Conservation (phyloP, 2,797 vertebrate genomes). For the Anolis apletophallus region DNA sequence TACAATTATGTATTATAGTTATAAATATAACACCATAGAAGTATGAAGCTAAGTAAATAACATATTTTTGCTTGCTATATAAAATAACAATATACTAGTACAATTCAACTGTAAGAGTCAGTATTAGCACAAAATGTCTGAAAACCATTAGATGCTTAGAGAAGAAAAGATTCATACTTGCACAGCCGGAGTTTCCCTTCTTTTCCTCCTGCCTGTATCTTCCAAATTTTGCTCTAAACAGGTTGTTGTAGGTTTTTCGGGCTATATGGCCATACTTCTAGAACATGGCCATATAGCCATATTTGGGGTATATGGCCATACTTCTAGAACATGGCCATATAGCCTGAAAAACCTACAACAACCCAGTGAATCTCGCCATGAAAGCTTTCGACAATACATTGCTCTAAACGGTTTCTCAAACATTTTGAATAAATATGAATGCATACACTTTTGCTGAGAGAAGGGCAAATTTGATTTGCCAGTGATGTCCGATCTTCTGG, state of each 20-base stretch:
- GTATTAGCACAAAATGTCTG: slow-evolving; percentile 38
- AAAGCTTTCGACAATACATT: no score
- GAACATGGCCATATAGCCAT: no score
- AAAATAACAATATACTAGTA: neutral
- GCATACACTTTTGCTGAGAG: neutral
- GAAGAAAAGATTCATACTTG: neutral
- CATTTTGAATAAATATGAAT: neutral
- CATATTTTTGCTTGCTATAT: neutral
- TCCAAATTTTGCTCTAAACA: neutral
- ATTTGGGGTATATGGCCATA: no score
- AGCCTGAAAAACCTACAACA: no score
- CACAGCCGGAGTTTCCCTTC: neutral
- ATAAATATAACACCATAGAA: neutral
- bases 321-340: no score
- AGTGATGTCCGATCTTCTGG: neutral
- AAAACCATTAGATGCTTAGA: slow-evolving; percentile 56
- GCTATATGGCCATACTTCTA: no score
- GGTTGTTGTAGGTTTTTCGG: no score
- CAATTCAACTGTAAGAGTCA: neutral
- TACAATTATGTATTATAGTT: no score
- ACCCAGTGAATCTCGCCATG: no score
- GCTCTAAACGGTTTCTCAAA: neutral
- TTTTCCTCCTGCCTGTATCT: neutral
- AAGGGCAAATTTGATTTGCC: neutral
- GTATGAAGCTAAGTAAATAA: neutral